Conservation (phyloP, 2,888 invertebrate species). For the Linnaemya vulpina region DNA sequence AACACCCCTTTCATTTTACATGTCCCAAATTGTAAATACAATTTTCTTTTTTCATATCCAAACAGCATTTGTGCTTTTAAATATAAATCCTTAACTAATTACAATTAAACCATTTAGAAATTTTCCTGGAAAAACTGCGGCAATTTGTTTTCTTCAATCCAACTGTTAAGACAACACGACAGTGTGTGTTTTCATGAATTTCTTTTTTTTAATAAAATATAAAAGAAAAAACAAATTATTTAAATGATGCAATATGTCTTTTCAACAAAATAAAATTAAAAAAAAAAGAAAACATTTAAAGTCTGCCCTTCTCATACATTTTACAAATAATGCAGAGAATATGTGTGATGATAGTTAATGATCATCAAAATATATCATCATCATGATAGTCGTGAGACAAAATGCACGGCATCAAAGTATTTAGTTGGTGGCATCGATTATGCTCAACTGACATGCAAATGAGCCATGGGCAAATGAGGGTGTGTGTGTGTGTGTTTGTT, state of each 20-base stretch:
- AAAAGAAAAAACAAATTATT: constrained; percentile 63
- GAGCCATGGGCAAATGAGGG: constrained; percentile 74
- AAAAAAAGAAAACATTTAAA: not conserved
- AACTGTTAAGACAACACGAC: constrained; percentile 69
- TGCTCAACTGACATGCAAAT: constrained; percentile 79
- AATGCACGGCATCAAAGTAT: constrained; percentile 76
- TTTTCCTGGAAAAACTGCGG: constrained; percentile 77
- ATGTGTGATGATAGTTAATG: constrained; percentile 33
- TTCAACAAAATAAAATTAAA: not conserved
- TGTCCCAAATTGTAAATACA: not conserved
- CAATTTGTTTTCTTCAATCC: constrained; percentile 68
- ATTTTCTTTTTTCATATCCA: not conserved
- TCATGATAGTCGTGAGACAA: constrained; percentile 51
- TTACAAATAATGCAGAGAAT: constrained; percentile 6
- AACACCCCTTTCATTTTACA: not conserved
- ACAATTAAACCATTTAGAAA: constrained; percentile 75
- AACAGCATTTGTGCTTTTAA: constrained; percentile 28
- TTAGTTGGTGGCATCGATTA: constrained; percentile 72
- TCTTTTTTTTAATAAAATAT: constrained; percentile 41
- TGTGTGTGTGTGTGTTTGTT: constrained; percentile 35
- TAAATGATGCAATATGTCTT: constrained; percentile 68
- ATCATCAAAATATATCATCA: constrained; percentile 50
- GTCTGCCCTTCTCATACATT: constrained; percentile 31
- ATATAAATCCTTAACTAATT: constrained; percentile 73
- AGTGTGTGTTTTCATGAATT: constrained; percentile 20